Conservation (phyloP, 2,113 vertebrate genomes). For the Canis aureus region DNA sequence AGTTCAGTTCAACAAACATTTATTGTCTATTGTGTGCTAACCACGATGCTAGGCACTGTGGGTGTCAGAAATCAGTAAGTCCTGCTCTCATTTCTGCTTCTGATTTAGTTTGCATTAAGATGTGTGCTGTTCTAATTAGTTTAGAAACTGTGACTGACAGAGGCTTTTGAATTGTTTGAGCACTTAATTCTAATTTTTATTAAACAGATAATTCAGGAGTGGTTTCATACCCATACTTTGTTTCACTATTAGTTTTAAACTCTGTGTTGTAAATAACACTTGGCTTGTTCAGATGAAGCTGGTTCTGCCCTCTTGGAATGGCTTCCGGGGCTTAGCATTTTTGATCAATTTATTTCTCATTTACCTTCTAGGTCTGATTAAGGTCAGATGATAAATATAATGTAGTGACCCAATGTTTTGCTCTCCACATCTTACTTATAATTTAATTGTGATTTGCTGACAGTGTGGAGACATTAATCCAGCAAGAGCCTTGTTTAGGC, state of each 20-base stretch:
- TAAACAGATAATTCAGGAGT: not conserved
- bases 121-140: not conserved
- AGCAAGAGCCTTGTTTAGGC: slow-evolving; percentile 29
- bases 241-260: slow-evolving; percentile 40
- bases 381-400: not conserved
- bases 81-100: not conserved
- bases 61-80: not conserved
- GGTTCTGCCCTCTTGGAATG: not conserved
- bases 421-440: not conserved
- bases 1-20: not conserved
- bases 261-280: not conserved
- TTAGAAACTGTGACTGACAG: not conserved
- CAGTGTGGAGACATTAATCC: not conserved
- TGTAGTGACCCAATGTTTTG: not conserved
- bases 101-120: not conserved
- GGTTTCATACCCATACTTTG: not conserved
- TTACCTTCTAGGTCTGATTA: not conserved
- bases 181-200: not conserved
- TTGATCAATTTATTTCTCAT: not conserved
- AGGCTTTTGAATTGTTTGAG: not conserved
- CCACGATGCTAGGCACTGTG: not conserved
- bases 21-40: not conserved
- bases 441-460: slow-evolving; percentile 25
- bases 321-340: not conserved
- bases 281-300: not conserved